phyloP scores from a whole-genome alignment of 2,888 invertebrate species.

The Stegana nigrithorax region DNA sequence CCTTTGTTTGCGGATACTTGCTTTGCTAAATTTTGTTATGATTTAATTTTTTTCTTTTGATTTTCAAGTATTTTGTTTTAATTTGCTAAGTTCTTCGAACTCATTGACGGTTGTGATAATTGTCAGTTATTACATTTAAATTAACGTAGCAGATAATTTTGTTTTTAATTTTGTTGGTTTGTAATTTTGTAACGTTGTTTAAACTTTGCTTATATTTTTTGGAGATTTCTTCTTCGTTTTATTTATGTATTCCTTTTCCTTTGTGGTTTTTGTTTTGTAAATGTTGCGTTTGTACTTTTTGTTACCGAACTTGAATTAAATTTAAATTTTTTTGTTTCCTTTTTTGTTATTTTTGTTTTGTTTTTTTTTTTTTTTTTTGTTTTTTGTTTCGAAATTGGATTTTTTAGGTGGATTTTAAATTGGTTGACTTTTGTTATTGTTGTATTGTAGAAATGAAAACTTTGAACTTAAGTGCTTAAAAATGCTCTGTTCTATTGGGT shows the following conservation, averaged over 20 bases:
- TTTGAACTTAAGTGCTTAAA: conserved; percentile 24
- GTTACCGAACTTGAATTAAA: conserved; percentile 33
- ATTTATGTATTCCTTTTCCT: conserved; percentile 24
- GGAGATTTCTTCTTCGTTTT: background rate
- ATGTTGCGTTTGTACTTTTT: conserved; percentile 39
- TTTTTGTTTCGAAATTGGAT: conserved; percentile 21
- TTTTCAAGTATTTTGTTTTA: no score
- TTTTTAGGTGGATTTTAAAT: conserved; percentile 27
- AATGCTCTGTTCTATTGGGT: conserved; percentile 62
- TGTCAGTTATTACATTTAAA: no score
- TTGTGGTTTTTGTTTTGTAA: no score
- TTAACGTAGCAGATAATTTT: background rate
- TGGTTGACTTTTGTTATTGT: conserved; percentile 22
- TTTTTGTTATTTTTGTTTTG: conserved; percentile 25
- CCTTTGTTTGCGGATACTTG: no score
- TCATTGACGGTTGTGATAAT: no score
- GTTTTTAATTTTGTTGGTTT: background rate
- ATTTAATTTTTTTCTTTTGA: no score
- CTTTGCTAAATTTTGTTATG: no score
- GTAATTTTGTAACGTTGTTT: background rate
- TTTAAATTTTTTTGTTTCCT: conserved; percentile 29
- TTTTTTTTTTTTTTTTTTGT: conserved; percentile 22
- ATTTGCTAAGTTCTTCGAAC: no score
- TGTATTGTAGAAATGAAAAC: conserved; percentile 1
- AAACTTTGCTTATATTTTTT: background rate